Percentiles rank a stretch among this genome's conserved stretches.
phyloP scores from a whole-genome alignment of 1,140 invertebrate species.

The Drosophila insularis region DNA sequence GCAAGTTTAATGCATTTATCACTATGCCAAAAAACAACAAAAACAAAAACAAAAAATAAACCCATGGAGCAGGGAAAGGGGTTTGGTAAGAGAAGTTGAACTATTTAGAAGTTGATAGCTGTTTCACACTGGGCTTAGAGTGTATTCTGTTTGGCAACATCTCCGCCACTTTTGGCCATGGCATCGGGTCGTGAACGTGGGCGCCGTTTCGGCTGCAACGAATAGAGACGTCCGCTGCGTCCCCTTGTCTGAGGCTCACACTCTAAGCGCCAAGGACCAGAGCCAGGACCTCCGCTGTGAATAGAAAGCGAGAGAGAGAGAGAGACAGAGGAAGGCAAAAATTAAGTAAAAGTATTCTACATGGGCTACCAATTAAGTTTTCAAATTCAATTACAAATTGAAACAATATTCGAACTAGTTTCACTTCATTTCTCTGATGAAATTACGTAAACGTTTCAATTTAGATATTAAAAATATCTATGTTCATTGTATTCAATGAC shows the following conservation, averaged over 20 bases:
- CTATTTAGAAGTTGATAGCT: conserved; percentile 10
- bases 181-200: conserved; percentile 74
- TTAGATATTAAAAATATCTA: no score
- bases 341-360: neutral
- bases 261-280: conserved; percentile 38
- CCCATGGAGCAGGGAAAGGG: neutral
- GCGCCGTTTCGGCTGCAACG: conserved; percentile 79
- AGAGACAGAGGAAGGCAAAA: neutral
- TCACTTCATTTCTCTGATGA: no score
- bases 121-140: conserved; percentile 47
- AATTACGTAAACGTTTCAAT: no score
- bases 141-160: conserved; percentile 77
- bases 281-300: conserved; percentile 24
- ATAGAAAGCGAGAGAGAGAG: neutral
- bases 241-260: conserved; percentile 62
- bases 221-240: conserved; percentile 80
- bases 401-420: neutral
- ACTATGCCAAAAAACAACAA: conserved; percentile 26
- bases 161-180: conserved; percentile 62
- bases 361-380: neutral
- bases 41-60: no score
- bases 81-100: neutral
- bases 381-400: neutral
- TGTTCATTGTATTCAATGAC: no score
- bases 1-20: conserved; percentile 74